phyloP scores from a whole-genome alignment of 1,140 invertebrate genomes.

The Leptopilina clavipes region DNA sequence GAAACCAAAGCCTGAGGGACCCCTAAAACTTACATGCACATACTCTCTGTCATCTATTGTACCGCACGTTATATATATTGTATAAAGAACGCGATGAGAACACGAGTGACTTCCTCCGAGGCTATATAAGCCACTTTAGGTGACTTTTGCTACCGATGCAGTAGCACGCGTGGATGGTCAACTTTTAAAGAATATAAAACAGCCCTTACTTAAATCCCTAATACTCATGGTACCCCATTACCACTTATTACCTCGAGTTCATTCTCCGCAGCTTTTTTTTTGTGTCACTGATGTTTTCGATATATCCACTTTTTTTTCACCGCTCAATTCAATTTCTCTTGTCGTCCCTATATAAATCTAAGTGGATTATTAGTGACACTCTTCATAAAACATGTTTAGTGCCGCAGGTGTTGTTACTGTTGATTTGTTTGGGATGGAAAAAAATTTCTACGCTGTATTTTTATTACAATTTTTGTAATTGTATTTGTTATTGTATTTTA shows the following conservation, averaged over 20 bases:
- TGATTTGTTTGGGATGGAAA: too few species aligned
- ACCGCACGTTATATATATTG: constrained; percentile 37
- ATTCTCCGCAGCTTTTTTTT: constrained; percentile 16
- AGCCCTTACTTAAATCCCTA: constrained; percentile 40
- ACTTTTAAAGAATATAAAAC: constrained; percentile 38
- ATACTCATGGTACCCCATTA: constrained; percentile 52
- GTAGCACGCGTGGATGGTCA: constrained; percentile 42
- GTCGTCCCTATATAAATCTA: constrained; percentile 35
- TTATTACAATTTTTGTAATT: too few species aligned
- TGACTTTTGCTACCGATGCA: constrained; percentile 36
- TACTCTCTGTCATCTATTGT: constrained; percentile 47
- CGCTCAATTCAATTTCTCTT: constrained; percentile 40
- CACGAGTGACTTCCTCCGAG: constrained; percentile 55
- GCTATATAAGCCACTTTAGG: constrained; percentile 53
- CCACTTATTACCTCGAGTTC: constrained; percentile 43
- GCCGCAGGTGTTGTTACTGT: neutral
- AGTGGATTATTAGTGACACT: constrained; percentile 61
- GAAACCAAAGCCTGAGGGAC: constrained; percentile 56
- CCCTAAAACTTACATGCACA: constrained; percentile 44
- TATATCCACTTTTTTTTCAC: constrained; percentile 34
- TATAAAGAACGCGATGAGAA: constrained; percentile 50
- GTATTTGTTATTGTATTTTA: too few species aligned
- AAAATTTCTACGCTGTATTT: too few species aligned
- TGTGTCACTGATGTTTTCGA: constrained; percentile 15
- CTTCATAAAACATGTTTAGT: neutral